phyloP scores from a whole-genome alignment of 2,888 invertebrate species.

The Pyrgus malvae region DNA sequence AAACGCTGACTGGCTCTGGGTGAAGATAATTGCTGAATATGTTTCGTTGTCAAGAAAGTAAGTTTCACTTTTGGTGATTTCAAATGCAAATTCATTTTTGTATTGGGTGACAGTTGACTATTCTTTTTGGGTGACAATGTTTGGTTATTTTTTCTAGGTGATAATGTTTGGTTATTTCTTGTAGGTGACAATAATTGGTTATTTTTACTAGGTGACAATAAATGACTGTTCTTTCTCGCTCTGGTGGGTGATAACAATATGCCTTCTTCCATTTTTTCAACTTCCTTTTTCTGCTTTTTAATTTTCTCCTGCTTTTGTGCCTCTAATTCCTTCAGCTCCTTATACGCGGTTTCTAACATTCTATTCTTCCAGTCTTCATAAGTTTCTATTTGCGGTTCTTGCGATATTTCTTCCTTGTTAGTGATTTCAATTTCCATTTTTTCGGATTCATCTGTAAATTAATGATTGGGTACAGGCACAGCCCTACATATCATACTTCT shows the following conservation, averaged over 20 bases:
- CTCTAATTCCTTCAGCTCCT: conserved; percentile 50
- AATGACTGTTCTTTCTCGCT: neutral
- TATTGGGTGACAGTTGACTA: neutral
- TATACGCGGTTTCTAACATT: conserved; percentile 76
- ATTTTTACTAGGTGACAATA: conserved; percentile 5
- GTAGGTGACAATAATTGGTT: neutral
- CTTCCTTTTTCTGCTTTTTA: conserved; percentile 22
- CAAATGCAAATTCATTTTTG: no score
- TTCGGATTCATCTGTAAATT: conserved; percentile 43
- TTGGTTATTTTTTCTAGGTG: conserved; percentile 9
- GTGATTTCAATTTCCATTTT: conserved; percentile 51
- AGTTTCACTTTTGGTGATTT: no score
- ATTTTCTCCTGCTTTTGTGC: conserved; percentile 26
- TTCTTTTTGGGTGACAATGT: conserved; percentile 10
- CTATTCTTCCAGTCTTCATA: conserved; percentile 84
- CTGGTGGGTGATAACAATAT: neutral
- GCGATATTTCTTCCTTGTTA: conserved; percentile 39
- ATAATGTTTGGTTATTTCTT: conserved; percentile 13
- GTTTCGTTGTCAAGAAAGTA: no score
- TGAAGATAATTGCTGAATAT: neutral
- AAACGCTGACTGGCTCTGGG: neutral
- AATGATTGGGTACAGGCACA: no score
- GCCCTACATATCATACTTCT: no score
- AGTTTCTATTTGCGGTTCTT: conserved; percentile 68
- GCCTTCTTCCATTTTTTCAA: conserved; percentile 4